phyloP scores from a whole-genome alignment of 2,797 vertebrate genomes.

The Typhlichthys subterraneus region DNA sequence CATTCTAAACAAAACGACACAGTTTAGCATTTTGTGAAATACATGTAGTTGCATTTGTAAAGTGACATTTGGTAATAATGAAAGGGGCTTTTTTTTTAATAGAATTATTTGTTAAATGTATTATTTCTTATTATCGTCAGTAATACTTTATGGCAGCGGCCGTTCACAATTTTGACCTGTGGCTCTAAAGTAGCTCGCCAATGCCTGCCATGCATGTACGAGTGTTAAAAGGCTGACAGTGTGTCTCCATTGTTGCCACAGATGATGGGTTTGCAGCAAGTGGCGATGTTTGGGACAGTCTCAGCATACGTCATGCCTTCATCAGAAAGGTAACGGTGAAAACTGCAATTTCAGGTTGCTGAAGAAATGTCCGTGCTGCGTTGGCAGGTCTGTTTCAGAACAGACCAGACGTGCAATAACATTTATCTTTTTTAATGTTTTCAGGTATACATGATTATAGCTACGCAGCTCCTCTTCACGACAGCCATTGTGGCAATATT shows the following conservation, averaged over 20 bases:
- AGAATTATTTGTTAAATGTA: no score
- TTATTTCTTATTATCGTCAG: no score
- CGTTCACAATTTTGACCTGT: not conserved
- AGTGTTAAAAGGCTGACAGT: not conserved
- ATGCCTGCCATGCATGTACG: not conserved
- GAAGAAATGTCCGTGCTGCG: not conserved
- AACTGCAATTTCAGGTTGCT: not conserved
- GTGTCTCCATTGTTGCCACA: constrained; percentile 21
- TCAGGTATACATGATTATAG: constrained; percentile 92
- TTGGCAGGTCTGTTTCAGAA: not conserved
- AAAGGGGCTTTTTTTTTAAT: no score
- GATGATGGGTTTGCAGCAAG: constrained; percentile 76
- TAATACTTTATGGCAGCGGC: no score
- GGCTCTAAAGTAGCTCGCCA: no score
- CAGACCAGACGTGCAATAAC: not conserved
- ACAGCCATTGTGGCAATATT: constrained; percentile 88
- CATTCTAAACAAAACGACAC: no score
- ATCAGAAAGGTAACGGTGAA: constrained; percentile 85
- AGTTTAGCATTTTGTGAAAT: no score
- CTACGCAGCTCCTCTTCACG: constrained; percentile 86
- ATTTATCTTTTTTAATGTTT: constrained; percentile 19
- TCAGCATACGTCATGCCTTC: constrained; percentile 85
- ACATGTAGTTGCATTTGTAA: no score
- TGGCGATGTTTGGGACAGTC: constrained; percentile 77
- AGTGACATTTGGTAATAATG: no score